phyloP scores from a whole-genome alignment of 2,888 invertebrate genomes.

The Dendrolimus houi region DNA sequence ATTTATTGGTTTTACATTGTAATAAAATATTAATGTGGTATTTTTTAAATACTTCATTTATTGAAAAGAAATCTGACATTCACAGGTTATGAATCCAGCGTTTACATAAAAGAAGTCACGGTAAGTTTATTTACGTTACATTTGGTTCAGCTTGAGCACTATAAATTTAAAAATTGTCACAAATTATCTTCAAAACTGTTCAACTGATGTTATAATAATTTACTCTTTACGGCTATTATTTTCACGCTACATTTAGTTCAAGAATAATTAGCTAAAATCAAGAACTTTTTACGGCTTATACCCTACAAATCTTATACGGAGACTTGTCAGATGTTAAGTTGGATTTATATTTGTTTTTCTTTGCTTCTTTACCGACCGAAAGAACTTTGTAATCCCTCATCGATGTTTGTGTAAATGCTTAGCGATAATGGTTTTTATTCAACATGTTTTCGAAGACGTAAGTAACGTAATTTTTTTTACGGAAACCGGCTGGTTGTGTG shows the following conservation, averaged over 20 bases:
- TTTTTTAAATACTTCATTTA: too few relatives aligned
- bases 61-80: too few relatives aligned
- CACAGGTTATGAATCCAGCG: too few relatives aligned
- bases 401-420: slow-evolving; percentile 59
- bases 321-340: slow-evolving; percentile 46
- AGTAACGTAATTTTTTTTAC: too few relatives aligned
- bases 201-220: background rate
- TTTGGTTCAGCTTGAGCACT: too few relatives aligned
- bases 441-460: slow-evolving; percentile 5
- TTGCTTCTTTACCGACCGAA: slow-evolving; percentile 40
- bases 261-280: slow-evolving; percentile 43
- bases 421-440: slow-evolving; percentile 36
- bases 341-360: slow-evolving; percentile 70
- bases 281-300: slow-evolving; percentile 18
- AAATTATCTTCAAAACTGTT: background rate
- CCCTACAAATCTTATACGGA: slow-evolving; percentile 36
- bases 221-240: background rate
- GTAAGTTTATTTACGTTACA: too few relatives aligned
- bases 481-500: too few relatives aligned
- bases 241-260: slow-evolving; percentile 25
- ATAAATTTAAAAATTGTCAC: slow-evolving; percentile 1
- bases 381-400: slow-evolving; percentile 56
- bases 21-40: too few relatives aligned
- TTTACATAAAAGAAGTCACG: too few relatives aligned
- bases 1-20: too few relatives aligned